Base-by-base conservation (phyloP, 2,113 vertebrate genomes). In the Gasterosteus aculeatus region DNA sequence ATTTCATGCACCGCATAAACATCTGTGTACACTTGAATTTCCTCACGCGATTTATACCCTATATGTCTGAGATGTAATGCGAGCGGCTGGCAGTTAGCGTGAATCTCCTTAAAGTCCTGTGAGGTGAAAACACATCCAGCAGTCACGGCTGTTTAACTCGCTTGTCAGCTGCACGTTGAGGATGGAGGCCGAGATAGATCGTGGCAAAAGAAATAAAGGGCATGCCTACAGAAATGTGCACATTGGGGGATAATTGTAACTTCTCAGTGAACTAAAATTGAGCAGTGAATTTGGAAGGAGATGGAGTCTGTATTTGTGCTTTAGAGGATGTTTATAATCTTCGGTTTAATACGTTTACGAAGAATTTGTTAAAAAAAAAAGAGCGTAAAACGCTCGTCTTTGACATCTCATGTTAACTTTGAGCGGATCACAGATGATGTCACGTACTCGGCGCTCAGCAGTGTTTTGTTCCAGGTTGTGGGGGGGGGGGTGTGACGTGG, bases 1-100 rank as follows among this genome's bases (percentile, higher is more conserved):
- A 89, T 89, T 92, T 91, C 87, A 87, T 81, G 84, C 86, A 78
- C 87, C 73, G 89, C 90, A 86, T 88, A 91, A 93, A 92, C 90
- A 90, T 89, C 84, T 90, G 91, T 85, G 88, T 85, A 83, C 69
- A 78, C 83, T 85, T 64, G 73, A 39, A 80, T 74, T 71, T 82
- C 84, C 84, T 78, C 58, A 3, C 44, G 69, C 88, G 64, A 88
- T 89, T 90, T 88, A 85, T 85, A 75, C 65, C 71, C 72, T 64
- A 78, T 88, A 84, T 10, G 49, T 86, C 83, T 86, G 84, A 78
- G 66, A 79, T 82, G 78, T 90, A 89, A 91, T 86, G 78, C 81
- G 81, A 81, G 83, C 77, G 70, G 73, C 73, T 80, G 83, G 87
- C 88, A 85, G 82, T 88, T 75, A 77, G 79, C 82, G 83, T 91